These are phyloP conservation scores for Ypsolopha sequella DNA, from an alignment of 2,888 invertebrate genomes.

Conservation along the genomic window DNA sequence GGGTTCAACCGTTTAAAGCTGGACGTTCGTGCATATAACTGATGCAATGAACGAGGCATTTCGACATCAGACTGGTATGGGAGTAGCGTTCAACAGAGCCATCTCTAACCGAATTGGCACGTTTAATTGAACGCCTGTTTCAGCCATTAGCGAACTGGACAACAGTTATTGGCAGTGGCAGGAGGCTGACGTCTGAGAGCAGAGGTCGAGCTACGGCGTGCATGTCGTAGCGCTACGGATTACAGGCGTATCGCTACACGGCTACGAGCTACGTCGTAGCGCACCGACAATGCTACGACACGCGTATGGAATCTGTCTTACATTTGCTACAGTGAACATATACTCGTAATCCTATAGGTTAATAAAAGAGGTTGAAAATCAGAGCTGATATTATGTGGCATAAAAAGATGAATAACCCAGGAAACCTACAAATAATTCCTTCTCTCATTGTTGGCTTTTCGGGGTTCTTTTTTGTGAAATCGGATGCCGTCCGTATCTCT, in stretches of 20 bases:
- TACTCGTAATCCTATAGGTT: neutral
- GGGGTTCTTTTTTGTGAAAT: neutral
- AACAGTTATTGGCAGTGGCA: slow-evolving; percentile 47
- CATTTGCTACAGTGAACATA: neutral
- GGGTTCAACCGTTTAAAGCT: slow-evolving; percentile 2
- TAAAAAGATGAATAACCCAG: neutral
- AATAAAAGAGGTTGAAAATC: too few species aligned
- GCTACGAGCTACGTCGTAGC: slow-evolving; percentile 2
- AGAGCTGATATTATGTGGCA: neutral
- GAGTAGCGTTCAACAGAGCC: slow-evolving; percentile 34
- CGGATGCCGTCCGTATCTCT: neutral
- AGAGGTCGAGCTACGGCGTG: neutral
- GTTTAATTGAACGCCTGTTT: slow-evolving; percentile 60
- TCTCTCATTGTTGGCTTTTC: neutral
- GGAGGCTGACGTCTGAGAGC: neutral
- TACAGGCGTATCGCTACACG: neutral
- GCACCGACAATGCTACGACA: neutral
- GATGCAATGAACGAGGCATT: slow-evolving; percentile 19
- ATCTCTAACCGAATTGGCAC: slow-evolving; percentile 45
- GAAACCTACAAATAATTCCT: too few species aligned
- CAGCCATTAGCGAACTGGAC: slow-evolving; percentile 48
- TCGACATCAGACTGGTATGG: slow-evolving; percentile 19
- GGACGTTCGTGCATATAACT: neutral
- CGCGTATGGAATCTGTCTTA: too few species aligned
- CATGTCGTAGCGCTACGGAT: neutral